Evolutionary conservation across 2,113 vertebrate species (phyloP), one percentile per base, ranked within the genome.

Genomic region (Echinops telfairi): DNA sequence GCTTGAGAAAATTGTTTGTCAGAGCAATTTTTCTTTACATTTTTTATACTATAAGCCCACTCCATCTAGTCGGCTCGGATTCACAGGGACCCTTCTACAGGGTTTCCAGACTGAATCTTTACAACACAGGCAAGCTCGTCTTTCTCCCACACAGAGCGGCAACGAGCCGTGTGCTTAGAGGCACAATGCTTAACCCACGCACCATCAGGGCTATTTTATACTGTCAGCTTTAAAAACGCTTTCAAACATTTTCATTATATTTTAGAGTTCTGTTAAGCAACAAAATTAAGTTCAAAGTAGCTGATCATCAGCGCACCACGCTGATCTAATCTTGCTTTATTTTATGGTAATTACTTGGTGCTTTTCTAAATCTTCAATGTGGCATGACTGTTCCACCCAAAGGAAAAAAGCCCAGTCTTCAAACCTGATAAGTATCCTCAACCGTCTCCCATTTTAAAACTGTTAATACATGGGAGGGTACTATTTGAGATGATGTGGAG

Each of bases 291-390:
- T 78, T 70, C 33, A 68, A 43, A 76, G 25, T 78, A 66, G 8
- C 60, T 5, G 75, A 89, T 73, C 57, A 92, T 53, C 47, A 53
- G 10, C 47, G 9, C 3, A 77, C 76, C 43, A 25, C 70, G 77
- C 38, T 68, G 36, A 78, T 20, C 36, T 64, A 62, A 47, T 78
- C 68, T 29, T 19, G 73, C 71, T 53, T 53, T 79, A 82, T 40
- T 76, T 89, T 66, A 23, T 23, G 36, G 27, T 38, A 60, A 90
- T 96, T 96, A 95, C 95, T 95, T 96, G 70, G 47, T 17, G 43
- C 3, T 29, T 23, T 57, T 83, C 88, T 91, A 64, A 33, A 36
- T 91, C 89, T 87, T 87, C 84, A 10, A 31, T 36, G 70, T n/a
- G 20, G 84, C 40, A 76, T 43, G 25, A 87, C 43, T 76, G 84